Conservation (phyloP, 2,797 vertebrate genomes). For the Caiman crocodilus region DNA sequence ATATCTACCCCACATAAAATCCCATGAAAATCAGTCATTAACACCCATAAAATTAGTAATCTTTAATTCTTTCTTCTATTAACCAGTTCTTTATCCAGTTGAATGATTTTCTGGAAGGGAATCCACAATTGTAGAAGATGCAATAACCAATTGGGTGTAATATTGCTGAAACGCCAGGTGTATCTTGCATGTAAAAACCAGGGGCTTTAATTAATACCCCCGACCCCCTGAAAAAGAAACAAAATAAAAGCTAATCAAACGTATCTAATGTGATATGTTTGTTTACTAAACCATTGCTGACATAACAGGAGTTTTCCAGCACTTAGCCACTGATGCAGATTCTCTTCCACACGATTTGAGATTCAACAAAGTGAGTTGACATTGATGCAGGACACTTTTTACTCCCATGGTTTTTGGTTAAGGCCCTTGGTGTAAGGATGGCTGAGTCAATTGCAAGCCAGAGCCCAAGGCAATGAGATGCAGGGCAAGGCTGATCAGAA, state of each 20-base stretch:
- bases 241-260: background rate
- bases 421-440: no score
- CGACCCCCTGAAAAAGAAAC: background rate
- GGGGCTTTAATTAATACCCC: background rate
- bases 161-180: background rate
- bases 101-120: conserved; percentile 16
- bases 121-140: background rate
- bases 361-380: background rate
- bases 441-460: no score
- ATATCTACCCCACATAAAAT: background rate
- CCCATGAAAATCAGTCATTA: background rate
- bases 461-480: no score
- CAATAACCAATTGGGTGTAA: background rate
- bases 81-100: background rate
- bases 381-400: background rate
- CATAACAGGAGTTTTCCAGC: no score
- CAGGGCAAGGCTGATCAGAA: background rate
- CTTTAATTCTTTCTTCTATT: background rate
- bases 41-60: conserved; percentile 1
- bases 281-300: no score
- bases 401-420: background rate
- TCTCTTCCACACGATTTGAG: no score
- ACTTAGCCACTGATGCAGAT: no score
- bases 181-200: background rate
- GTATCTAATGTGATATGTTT: conserved; percentile 16